Conservation (phyloP, 1,140 invertebrate genomes). For the Babylonia areolata region DNA sequence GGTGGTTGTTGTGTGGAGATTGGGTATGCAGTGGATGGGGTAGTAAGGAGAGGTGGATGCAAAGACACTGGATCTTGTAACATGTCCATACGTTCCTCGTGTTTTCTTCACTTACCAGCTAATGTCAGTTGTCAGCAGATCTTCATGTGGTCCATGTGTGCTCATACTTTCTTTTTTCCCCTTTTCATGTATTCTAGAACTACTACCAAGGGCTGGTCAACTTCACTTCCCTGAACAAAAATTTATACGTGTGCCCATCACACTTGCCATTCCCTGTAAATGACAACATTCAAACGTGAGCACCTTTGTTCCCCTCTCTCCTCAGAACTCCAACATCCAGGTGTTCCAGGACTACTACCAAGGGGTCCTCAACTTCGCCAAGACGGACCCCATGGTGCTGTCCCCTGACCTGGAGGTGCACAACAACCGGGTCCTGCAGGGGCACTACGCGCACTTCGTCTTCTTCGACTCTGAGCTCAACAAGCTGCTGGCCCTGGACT, state of each 20-base stretch:
- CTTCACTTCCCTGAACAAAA: not conserved
- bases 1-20: no score
- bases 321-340: not conserved
- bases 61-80: no score
- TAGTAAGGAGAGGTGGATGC: no score
- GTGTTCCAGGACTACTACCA: constrained; percentile 39
- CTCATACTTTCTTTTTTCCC: not conserved
- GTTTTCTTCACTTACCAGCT: no score
- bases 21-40: no score
- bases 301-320: no score
- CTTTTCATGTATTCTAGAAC: not conserved
- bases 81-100: no score
- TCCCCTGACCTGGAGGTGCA: constrained; percentile 30
- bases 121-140: not conserved
- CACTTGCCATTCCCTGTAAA: not conserved
- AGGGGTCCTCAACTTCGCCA: constrained; percentile 41
- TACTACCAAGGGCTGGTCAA: not conserved
- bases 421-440: constrained; percentile 43
- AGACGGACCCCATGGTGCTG: constrained; percentile 38
- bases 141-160: not conserved
- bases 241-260: not conserved
- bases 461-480: constrained; percentile 40
- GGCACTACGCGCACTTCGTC: constrained; percentile 46
- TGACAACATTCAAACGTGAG: no score
- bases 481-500: constrained; percentile 31